Evolutionary conservation across 2,113 vertebrate species (phyloP).

Genomic region (Lasiurus cinereus): DNA sequence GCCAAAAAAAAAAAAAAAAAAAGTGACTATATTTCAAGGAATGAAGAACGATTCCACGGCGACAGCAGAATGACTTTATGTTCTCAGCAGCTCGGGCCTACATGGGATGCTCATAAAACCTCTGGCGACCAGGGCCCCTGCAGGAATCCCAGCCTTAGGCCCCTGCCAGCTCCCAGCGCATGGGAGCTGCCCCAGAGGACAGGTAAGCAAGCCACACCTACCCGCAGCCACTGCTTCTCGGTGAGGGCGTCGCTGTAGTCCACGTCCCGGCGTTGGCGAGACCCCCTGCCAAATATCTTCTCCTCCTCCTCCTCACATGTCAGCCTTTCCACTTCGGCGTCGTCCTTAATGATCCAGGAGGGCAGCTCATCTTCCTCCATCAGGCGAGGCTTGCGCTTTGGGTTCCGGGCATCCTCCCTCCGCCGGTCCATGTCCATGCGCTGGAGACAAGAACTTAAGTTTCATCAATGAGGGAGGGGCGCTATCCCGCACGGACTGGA

Average conservation of each 20-base stretch:
- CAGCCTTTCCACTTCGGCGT: conserved; percentile 97
- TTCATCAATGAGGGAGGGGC: neutral
- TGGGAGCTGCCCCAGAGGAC: no score
- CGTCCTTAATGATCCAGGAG: conserved; percentile 99
- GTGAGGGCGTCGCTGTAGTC: conserved; percentile 98
- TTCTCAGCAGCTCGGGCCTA: neutral
- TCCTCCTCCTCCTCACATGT: conserved; percentile 98
- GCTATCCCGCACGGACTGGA: accelerated
- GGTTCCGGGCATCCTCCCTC: conserved; percentile 96
- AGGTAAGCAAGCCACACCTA: conserved; percentile 77
- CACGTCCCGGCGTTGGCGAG: conserved; percentile 96
- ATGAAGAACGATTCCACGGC: accelerated
- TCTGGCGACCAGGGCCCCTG: no score
- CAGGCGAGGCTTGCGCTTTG: conserved; percentile 95
- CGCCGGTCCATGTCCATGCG: conserved; percentile 98
- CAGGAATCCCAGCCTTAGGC: neutral
- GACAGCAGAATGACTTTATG: neutral
- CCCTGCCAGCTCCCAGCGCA: neutral
- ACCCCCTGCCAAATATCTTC: conserved; percentile 98
- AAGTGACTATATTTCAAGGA: neutral
- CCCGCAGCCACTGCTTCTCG: conserved; percentile 98
- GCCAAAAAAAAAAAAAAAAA: neutral
- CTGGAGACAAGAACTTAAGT: conserved; percentile 80
- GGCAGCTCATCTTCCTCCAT: conserved; percentile 99
- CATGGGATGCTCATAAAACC: no score